Evolutionary conservation across 2,797 vertebrate genomes (phyloP), one percentile per base, ranked within the genome.

Genomic region (Bucorvus abyssinicus): DNA sequence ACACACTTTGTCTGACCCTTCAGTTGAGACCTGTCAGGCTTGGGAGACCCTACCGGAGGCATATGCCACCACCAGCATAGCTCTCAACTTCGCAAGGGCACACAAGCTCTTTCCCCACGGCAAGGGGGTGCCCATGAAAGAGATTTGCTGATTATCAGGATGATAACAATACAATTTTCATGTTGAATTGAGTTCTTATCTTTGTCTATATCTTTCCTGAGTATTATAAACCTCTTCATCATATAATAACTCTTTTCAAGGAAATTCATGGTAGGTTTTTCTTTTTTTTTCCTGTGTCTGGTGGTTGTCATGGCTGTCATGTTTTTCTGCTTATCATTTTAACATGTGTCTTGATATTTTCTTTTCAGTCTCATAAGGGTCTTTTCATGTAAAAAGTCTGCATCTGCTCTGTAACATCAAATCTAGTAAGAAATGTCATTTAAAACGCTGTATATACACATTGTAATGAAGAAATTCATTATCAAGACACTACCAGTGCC

Each of bases 401-500:
- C 40, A 90, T 17, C 29, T 61, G 34, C 34, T 87, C 34, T 63
- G 49, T 64, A 45, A 29, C 40, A 83, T 67, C 17, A 69, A 30
- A 42, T 29, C 24, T 76, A 9, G 27, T 57, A 69, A 78, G 45
- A 71, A 75, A 65, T 65, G 6, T 57, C 52, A 63, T 45, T 78
- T n/a, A 0, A 16, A 79, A 84, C 70, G 24, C 1, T 0, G 1
- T 68, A 14, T 75, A 63, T 8, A n/a, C 38, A 40, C 49, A 59
- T 36, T 55, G 21, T 69, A 89, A 61, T 64, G 27, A 93, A 86
- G 65, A 86, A 84, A 63, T 59, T 82, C 5, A 64, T 90, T 90
- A 57, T 20, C 0, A 0, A 88, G 69, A 68, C 19, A 30, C 45
- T 86, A 56, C 9, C 0, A 1, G 6, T 73, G 55, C 32, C 42